phyloP scores from a whole-genome alignment of 2,888 invertebrate genomes.

The Trichopoda pennipes region DNA sequence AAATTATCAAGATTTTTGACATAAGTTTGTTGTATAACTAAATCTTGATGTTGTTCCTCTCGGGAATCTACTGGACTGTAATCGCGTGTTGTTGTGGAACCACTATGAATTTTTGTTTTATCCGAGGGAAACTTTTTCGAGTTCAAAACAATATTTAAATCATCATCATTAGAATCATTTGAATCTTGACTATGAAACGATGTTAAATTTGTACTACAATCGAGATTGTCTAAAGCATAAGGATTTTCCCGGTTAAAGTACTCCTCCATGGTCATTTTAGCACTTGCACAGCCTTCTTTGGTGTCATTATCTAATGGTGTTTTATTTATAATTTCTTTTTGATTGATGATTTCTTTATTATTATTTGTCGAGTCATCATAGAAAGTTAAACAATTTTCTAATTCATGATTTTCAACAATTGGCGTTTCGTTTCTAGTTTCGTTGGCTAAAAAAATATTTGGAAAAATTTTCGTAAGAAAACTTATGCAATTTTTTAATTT shows the following conservation, averaged over 20 bases:
- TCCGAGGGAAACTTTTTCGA: neutral
- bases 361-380: neutral
- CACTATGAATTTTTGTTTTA: neutral
- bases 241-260: slow-evolving; percentile 28
- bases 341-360: neutral
- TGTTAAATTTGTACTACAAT: neutral
- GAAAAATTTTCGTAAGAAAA: slow-evolving; percentile 37
- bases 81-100: too few relatives aligned
- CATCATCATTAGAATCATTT: too few relatives aligned
- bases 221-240: neutral
- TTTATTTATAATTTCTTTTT: neutral
- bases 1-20: neutral
- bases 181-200: neutral
- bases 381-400: slow-evolving; percentile 16
- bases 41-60: neutral
- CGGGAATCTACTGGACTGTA: too few relatives aligned
- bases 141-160: neutral
- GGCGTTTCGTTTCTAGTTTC: slow-evolving; percentile 17
- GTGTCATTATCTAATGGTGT: neutral
- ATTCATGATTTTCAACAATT: slow-evolving; percentile 19
- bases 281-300: neutral
- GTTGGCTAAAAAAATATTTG: slow-evolving; percentile 42
- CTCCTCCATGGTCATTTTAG: slow-evolving; percentile 29
- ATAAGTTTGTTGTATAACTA: slow-evolving; percentile 18
- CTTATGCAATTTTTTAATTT: slow-evolving; percentile 25